Evolutionary conservation across 2,113 vertebrate species (phyloP).

Genomic region (Zosterops pallidus): DNA sequence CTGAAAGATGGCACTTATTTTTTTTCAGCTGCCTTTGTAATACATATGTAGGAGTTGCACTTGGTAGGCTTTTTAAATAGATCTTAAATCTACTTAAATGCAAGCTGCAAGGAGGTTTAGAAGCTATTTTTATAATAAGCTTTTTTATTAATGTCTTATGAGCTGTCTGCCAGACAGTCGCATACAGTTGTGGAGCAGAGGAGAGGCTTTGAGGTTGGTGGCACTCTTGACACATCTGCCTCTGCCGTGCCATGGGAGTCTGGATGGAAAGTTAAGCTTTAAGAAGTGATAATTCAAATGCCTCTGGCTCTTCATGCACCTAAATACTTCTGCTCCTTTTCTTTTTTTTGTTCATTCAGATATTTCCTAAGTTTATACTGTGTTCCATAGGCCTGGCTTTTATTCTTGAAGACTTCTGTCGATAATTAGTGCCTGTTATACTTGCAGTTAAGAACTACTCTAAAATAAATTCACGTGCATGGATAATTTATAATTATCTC

Average conservation of each 20-base stretch:
- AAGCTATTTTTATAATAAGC: slow-evolving; percentile 38
- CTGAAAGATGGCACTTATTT: neutral
- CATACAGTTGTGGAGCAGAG: neutral
- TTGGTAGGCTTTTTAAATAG: slow-evolving; percentile 14
- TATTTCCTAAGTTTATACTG: neutral
- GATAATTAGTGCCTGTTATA: neutral
- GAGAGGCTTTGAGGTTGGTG: neutral
- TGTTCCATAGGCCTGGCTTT: neutral
- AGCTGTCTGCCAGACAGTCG: neutral
- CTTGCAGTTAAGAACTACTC: neutral
- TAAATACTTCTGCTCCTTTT: neutral
- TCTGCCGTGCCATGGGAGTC: neutral
- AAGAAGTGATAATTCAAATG: neutral
- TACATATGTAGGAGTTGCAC: neutral
- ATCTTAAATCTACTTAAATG: slow-evolving; percentile 45
- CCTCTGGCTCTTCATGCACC: neutral
- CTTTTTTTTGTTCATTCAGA: neutral
- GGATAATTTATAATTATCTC: neutral
- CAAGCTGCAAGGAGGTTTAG: slow-evolving; percentile 9
- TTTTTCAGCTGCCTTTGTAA: slow-evolving; percentile 8
- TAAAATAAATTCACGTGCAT: neutral
- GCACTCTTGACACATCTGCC: neutral
- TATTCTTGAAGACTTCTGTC: neutral
- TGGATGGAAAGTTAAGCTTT: neutral
- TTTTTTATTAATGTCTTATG: neutral